These are phyloP conservation scores for Caenorhabditis sp. DNA, from an alignment of 2,888 invertebrate genomes.

Conservation along the genomic window DNA sequence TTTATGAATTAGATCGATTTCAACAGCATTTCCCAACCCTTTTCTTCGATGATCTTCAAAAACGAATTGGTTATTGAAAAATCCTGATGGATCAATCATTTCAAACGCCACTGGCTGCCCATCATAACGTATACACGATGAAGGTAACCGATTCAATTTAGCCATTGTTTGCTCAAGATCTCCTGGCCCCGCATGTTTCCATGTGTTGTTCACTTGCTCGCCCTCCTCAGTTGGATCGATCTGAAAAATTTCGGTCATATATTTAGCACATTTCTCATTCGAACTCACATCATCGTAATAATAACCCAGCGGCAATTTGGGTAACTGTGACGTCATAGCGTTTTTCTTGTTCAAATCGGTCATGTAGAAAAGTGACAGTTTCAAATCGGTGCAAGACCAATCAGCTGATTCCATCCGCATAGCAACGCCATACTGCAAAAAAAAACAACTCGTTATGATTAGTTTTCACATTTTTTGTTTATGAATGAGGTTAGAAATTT, in stretches of 20 bases:
- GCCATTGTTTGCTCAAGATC: slow-evolving; percentile 55
- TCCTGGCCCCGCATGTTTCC: slow-evolving; percentile 49
- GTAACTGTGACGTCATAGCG: slow-evolving; percentile 20
- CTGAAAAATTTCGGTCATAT: slow-evolving; percentile 17
- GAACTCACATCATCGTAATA: slow-evolving; percentile 41
- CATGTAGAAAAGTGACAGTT: slow-evolving; percentile 52
- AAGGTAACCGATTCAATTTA: slow-evolving; percentile 43
- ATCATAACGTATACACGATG: slow-evolving; percentile 41
- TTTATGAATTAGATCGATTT: slow-evolving; percentile 44
- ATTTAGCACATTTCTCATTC: background rate
- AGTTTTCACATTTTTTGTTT: background rate
- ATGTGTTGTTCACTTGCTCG: slow-evolving; percentile 47
- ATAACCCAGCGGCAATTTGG: slow-evolving; percentile 38
- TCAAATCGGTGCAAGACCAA: slow-evolving; percentile 34
- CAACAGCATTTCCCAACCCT: slow-evolving; percentile 51
- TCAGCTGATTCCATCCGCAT: slow-evolving; percentile 25
- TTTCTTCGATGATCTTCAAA: slow-evolving; percentile 48
- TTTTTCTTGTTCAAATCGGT: slow-evolving; percentile 34
- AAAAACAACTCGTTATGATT: background rate
- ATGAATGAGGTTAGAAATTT: slow-evolving; percentile 5
- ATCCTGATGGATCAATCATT: slow-evolving; percentile 53
- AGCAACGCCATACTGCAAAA: slow-evolving; percentile 36
- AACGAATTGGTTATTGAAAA: slow-evolving; percentile 52
- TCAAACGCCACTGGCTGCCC: slow-evolving; percentile 53
- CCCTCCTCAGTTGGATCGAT: slow-evolving; percentile 45